These are phyloP conservation scores for Papilio machaon DNA, from an alignment of 1,140 invertebrate genomes.

Conservation along the genomic window DNA sequence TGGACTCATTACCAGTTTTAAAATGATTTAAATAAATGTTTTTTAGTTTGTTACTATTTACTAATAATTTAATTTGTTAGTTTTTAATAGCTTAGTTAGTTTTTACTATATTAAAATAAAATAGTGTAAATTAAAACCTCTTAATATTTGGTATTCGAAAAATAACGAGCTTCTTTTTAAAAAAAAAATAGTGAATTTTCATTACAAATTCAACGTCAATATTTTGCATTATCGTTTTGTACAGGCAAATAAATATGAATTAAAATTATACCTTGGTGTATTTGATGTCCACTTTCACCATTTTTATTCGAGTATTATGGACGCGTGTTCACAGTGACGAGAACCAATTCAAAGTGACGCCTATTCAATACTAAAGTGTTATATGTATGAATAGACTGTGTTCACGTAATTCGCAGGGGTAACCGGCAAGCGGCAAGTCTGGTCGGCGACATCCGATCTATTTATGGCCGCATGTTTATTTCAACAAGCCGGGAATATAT, in stretches of 20 bases:
- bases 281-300: constrained; percentile 73
- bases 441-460: constrained; percentile 12
- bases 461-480: constrained; percentile 20
- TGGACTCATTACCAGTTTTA: too few species aligned
- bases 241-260: constrained; percentile 13
- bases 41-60: too few species aligned
- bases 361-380: background rate
- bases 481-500: background rate
- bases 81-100: background rate
- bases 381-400: background rate
- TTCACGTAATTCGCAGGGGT: background rate
- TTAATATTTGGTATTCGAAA: background rate
- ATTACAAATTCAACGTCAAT: background rate
- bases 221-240: background rate
- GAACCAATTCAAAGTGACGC: background rate
- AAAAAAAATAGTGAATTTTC: background rate
- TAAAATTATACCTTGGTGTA: constrained; percentile 70
- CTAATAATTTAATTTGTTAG: too few species aligned
- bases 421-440: background rate
- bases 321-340: background rate
- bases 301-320: constrained; percentile 42
- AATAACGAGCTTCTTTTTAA: background rate
- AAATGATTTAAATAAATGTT: too few species aligned
- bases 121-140: too few species aligned
- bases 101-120: too few species aligned